Conservation (phyloP, 64 coral and sea anemone species). For the Anthopleura sola region DNA sequence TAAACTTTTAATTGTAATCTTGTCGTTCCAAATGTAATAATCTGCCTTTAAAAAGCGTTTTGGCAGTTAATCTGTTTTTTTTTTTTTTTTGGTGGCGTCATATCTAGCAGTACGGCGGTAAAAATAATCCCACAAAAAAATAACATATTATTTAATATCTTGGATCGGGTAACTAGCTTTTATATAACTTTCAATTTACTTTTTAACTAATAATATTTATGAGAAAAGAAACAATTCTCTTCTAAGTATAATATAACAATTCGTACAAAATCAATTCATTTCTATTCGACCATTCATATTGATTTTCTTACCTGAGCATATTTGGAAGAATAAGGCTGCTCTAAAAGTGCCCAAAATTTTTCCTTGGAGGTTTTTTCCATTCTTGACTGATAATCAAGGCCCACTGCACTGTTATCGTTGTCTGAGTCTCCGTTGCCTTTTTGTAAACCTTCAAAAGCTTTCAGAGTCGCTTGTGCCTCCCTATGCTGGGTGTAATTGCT, state of each 20-base stretch:
- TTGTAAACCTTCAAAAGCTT: constrained; percentile 86
- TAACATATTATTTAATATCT: not conserved
- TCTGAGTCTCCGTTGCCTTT: constrained; percentile 81
- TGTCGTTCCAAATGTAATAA: not conserved
- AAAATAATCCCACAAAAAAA: not conserved
- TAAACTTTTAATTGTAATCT: not conserved
- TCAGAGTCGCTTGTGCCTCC: constrained; percentile 84
- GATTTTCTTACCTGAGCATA: constrained; percentile 78
- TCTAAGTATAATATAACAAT: not conserved
- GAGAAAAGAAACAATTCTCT: not conserved
- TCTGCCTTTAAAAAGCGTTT: constrained; percentile 8
- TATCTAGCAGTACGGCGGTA: not conserved
- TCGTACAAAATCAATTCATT: not conserved
- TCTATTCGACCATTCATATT: not conserved
- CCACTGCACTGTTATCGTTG: constrained; percentile 49
- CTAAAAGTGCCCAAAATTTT: constrained; percentile 71
- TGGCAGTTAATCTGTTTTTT: not conserved
- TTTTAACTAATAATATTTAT: not conserved
- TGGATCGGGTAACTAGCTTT: not conserved
- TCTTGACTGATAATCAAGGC: constrained; percentile 26
- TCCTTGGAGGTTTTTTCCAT: constrained; percentile 31
- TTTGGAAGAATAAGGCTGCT: constrained; percentile 85
- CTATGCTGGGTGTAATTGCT: constrained; percentile 97
- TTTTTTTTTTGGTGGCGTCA: not conserved
- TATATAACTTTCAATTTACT: not conserved